Conservation (phyloP, 1,140 invertebrate species). For the Antheraea pernyi region DNA sequence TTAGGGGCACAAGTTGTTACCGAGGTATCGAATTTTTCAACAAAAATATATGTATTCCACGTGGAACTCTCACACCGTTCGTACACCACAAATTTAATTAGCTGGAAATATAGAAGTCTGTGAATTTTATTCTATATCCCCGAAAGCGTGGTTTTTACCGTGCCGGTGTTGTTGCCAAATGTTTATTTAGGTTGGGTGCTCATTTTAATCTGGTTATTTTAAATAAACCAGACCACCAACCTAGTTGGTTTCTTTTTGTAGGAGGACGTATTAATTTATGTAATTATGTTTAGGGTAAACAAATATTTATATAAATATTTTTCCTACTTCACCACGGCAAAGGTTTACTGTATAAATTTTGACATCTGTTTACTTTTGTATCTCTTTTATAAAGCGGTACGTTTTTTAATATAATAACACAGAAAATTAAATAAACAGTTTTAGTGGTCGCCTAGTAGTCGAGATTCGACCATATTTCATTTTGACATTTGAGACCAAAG, state of each 20-base stretch:
- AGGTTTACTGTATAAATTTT: too few species aligned
- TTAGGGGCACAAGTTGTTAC: too few species aligned
- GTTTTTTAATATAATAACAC: too few species aligned
- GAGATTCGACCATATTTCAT: too few species aligned
- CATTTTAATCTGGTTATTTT: conserved; percentile 3
- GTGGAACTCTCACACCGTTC: background rate
- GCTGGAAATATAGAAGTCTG: background rate
- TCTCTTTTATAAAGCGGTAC: background rate
- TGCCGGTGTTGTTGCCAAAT: conserved; percentile 1
- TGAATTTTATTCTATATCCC: background rate
- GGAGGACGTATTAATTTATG: background rate
- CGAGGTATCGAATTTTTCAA: background rate
- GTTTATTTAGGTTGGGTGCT: conserved; percentile 1
- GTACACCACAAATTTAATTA: background rate
- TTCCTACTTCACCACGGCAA: background rate
- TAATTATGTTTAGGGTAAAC: background rate
- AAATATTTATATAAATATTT: background rate
- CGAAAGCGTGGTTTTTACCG: background rate
- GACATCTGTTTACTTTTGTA: background rate
- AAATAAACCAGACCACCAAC: background rate
- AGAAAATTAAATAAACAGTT: too few species aligned
- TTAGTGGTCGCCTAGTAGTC: too few species aligned
- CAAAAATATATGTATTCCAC: background rate
- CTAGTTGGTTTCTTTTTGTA: background rate
- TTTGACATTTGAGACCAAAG: too few species aligned